A percentile compares a stretch with the other conserved stretches of the same genome.
Conservation (phyloP, 2,888 invertebrate genomes). For the Lithodes maja region DNA sequence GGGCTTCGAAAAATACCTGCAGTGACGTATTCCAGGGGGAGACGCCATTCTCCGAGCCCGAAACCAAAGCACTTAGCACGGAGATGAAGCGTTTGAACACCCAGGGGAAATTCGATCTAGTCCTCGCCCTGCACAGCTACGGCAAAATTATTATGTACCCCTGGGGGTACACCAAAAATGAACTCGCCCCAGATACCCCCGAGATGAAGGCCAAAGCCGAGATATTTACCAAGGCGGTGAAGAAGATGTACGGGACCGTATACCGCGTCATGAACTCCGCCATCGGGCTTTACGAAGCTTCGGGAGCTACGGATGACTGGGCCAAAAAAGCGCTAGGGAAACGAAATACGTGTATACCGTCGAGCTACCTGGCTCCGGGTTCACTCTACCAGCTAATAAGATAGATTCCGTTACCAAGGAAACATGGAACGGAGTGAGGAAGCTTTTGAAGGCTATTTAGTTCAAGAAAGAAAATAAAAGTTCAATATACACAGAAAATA, state of each 20-base stretch:
- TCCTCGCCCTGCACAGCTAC: slow-evolving; percentile 72
- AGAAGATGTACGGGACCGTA: slow-evolving; percentile 9
- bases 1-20: slow-evolving; percentile 55
- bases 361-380: slow-evolving; percentile 90
- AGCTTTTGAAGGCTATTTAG: too few species aligned
- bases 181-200: neutral
- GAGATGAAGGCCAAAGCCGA: slow-evolving; percentile 22
- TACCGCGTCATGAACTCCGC: slow-evolving; percentile 58
- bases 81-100: slow-evolving; percentile 45
- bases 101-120: slow-evolving; percentile 28
- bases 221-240: slow-evolving; percentile 18
- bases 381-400: slow-evolving; percentile 85
- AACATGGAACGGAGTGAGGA: slow-evolving; percentile 79
- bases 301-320: slow-evolving; percentile 69
- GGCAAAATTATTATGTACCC: slow-evolving; percentile 73
- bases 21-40: slow-evolving; percentile 62
- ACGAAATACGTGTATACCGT: slow-evolving; percentile 93
- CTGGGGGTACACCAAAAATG: slow-evolving; percentile 71
- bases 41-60: slow-evolving; percentile 70
- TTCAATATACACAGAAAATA: too few species aligned
- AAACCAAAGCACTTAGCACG: slow-evolving; percentile 58
- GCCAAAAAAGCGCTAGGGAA: slow-evolving; percentile 79
- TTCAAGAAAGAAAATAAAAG: too few species aligned
- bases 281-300: slow-evolving; percentile 50
- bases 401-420: slow-evolving; percentile 86